phyloP scores from a whole-genome alignment of 2,797 vertebrate species.

The Gobionotothen gibberifrons region DNA sequence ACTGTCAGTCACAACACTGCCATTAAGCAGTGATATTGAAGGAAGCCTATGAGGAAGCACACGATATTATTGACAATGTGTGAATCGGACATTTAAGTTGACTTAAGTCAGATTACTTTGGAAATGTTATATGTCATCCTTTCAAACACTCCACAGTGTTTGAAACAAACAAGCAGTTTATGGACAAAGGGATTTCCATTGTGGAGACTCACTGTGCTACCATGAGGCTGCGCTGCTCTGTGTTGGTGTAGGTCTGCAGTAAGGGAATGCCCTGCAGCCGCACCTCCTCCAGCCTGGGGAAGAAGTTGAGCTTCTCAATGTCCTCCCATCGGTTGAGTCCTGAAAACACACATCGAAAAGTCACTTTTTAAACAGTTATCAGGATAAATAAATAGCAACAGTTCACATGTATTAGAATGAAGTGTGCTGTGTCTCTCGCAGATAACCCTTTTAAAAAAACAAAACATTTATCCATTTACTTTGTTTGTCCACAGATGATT shows the following conservation, averaged over 20 bases:
- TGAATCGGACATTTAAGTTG: neutral
- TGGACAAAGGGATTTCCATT: neutral
- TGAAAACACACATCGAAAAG: slow-evolving; percentile 58
- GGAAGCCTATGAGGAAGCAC: slow-evolving; percentile 86
- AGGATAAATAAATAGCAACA: neutral
- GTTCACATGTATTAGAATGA: neutral
- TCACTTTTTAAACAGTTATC: neutral
- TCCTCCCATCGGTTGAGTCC: slow-evolving; percentile 95
- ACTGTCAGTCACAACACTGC: slow-evolving; percentile 90
- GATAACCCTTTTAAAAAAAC: neutral
- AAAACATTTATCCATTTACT: too few species aligned
- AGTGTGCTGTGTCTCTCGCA: neutral
- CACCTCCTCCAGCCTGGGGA: slow-evolving; percentile 96
- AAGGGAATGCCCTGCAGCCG: slow-evolving; percentile 94
- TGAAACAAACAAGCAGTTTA: neutral
- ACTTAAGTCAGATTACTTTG: too few species aligned
- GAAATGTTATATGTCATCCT: too few species aligned
- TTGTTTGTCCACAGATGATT: too few species aligned
- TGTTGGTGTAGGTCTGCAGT: slow-evolving; percentile 92
- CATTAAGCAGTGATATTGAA: slow-evolving; percentile 91
- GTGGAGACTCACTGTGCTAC: slow-evolving; percentile 87
- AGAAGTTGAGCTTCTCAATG: slow-evolving; percentile 95
- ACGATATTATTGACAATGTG: neutral
- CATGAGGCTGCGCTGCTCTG: slow-evolving; percentile 93
- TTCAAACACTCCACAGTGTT: too few species aligned